Evolutionary conservation across 1,140 invertebrate species (phyloP), one percentile per base, ranked within the genome.

Genomic region (Cylas formicarius): DNA sequence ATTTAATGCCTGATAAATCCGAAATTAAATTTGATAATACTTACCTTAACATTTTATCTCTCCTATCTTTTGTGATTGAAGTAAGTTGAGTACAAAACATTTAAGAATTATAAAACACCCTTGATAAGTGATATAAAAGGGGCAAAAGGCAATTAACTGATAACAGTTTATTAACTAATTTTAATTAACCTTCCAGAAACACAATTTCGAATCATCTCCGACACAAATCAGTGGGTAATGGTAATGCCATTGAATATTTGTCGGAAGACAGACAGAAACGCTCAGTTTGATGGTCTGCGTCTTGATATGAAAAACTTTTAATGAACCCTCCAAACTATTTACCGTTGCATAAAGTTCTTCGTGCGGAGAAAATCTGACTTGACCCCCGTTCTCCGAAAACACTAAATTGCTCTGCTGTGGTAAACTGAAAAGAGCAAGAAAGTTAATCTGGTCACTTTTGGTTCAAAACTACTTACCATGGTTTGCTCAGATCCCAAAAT

Each of bases 101-200:
- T n/a, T n/a, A n/a, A n/a, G n/a, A n/a, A n/a, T n/a, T n/a, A n/a
- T n/a, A n/a, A n/a, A n/a, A n/a, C n/a, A n/a, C n/a, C n/a, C n/a
- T n/a, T n/a, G n/a, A n/a, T n/a, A n/a, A n/a, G n/a, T n/a, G n/a
- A n/a, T n/a, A n/a, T n/a, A n/a, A n/a, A n/a, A n/a, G n/a, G n/a
- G n/a, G n/a, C n/a, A n/a, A n/a, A n/a, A n/a, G n/a, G n/a, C n/a
- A n/a, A n/a, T n/a, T n/a, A n/a, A n/a, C n/a, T n/a, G n/a, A n/a
- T n/a, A n/a, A n/a, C n/a, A n/a, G n/a, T n/a, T n/a, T n/a, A n/a
- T 26, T 24, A 2, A 27, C 69, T 65, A 77, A 53, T 75, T 75
- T 24, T 70, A 66, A 77, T 55, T 69, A 27, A 81, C 61, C 62
- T 73, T 77, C 78, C 78, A 82, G 55, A 81, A 77, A 50, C 65